Evolutionary conservation across 2,797 vertebrate species (phyloP), one percentile per base, ranked within the genome.

Genomic region (Girardinus metallicus): DNA sequence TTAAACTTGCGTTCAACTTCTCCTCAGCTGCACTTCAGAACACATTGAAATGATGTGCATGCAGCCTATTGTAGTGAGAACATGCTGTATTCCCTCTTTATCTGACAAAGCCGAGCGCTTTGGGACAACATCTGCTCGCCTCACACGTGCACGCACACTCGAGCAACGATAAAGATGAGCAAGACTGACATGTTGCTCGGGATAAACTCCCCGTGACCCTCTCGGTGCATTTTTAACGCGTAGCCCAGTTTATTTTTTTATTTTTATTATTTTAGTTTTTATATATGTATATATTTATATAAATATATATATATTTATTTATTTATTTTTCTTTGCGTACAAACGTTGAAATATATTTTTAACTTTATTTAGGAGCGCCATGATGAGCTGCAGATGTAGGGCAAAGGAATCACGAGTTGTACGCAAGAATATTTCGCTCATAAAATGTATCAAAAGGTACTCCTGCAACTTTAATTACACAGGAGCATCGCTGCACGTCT

Each of bases 401-500:
- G 80, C 80, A 62, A 71, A 75, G 55, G 80, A 81, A 88, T 89
- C 86, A 82, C 84, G 83, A 85, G 83, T 87, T 84, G 55, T 13
- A 41, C 74, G 74, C 84, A 76, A 79, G 75, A 86, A 91, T 91
- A 90, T 92, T 91, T 92, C 86, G 88, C 85, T 84, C 18, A 89
- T 83, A 82, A 84, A 90, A 91, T 51, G 83, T 89, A 83, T 92
- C 83, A 84, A 87, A 92, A 87, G 86, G 90, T 81, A 75, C 76
- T 92, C 88, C 79, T 93, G 92, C 91, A 95, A 95, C 93, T 95
- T 94, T 94, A 93, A 93, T 93, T 86, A 91, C 92, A 91, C 74
- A 80, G 85, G 87, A 90, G 84, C 87, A 83, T 87, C 85, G 80
- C 80, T 81, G 66, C 88, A 88, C 88, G 93, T 93, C 84, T 89